A percentile compares a stretch with the other conserved stretches of the same genome.
phyloP scores from a whole-genome alignment of 2,797 vertebrate species.

The Notolabrus celidotus region DNA sequence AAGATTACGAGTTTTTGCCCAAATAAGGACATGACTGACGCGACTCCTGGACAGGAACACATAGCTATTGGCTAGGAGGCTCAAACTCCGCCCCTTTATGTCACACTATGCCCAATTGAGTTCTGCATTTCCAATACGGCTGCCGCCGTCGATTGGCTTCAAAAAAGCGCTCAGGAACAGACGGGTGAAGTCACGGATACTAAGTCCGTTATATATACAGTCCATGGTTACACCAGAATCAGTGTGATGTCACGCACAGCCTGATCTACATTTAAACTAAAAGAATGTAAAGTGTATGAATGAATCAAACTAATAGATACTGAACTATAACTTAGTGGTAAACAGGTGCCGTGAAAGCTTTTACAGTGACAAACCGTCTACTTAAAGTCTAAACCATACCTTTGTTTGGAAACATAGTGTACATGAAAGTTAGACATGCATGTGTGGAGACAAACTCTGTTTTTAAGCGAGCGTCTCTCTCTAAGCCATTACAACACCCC shows the following conservation, averaged over 20 bases:
- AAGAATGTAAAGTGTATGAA: not conserved
- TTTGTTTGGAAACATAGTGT: conserved; percentile 57
- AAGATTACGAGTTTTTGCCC: too few relatives aligned
- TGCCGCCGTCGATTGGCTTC: too few relatives aligned
- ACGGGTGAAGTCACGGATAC: too few relatives aligned
- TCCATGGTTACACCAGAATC: not conserved
- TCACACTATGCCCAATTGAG: too few relatives aligned
- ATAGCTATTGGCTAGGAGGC: too few relatives aligned
- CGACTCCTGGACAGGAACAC: too few relatives aligned
- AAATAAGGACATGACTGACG: too few relatives aligned
- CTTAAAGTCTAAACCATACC: conserved; percentile 28
- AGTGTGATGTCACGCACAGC: not conserved
- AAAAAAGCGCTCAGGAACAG: too few relatives aligned
- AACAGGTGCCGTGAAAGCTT: conserved; percentile 58
- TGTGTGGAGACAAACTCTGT: conserved; percentile 24
- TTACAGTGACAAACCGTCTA: conserved; percentile 46
- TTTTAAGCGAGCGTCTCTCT: conserved; percentile 43
- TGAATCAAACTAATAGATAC: conserved; percentile 15
- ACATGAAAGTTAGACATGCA: conserved; percentile 33
- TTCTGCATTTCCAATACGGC: too few relatives aligned
- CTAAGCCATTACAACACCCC: conserved; percentile 54
- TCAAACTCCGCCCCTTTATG: too few relatives aligned
- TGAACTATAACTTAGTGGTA: conserved; percentile 40
- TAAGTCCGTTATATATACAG: too few relatives aligned
- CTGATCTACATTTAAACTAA: conserved; percentile 22